These are phyloP conservation scores for Hyposmocoma kahamanoa DNA, from an alignment of 1,140 invertebrate species.

Conservation along the genomic window DNA sequence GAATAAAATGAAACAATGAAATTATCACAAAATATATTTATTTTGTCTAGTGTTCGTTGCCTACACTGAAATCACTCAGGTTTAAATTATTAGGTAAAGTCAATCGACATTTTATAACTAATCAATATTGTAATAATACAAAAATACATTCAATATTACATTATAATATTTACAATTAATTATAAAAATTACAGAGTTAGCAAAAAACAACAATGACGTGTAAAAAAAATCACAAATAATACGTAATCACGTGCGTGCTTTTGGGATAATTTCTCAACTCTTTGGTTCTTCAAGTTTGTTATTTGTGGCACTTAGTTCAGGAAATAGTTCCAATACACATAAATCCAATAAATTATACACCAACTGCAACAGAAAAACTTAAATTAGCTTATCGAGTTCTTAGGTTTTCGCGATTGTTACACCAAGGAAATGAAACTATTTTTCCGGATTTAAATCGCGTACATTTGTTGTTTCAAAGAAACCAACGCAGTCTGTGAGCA, in stretches of 20 bases:
- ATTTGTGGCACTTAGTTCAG: slow-evolving; percentile 42
- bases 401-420: no score
- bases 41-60: slow-evolving; percentile 26
- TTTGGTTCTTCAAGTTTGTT: slow-evolving; percentile 21
- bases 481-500: no score
- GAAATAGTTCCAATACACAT: slow-evolving; percentile 61
- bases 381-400: no score
- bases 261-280: slow-evolving; percentile 32
- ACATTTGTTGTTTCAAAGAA: no score
- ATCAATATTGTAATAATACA: slow-evolving; percentile 27
- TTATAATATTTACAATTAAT: slow-evolving; percentile 49
- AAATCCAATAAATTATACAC: slow-evolving; percentile 66
- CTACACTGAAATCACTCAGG: slow-evolving; percentile 20
- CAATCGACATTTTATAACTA: neutral
- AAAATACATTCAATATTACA: slow-evolving; percentile 52
- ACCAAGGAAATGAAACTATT: no score
- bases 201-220: slow-evolving; percentile 10
- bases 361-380: slow-evolving; percentile 56
- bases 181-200: slow-evolving; percentile 21
- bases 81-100: slow-evolving; percentile 1
- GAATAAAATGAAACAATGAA: slow-evolving; percentile 16
- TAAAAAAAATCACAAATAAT: slow-evolving; percentile 29
- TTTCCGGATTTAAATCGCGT: no score
- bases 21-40: slow-evolving; percentile 41
- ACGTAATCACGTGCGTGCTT: slow-evolving; percentile 15